phyloP scores from a whole-genome alignment of 2,797 vertebrate genomes.

The Anguilla megastoma region DNA sequence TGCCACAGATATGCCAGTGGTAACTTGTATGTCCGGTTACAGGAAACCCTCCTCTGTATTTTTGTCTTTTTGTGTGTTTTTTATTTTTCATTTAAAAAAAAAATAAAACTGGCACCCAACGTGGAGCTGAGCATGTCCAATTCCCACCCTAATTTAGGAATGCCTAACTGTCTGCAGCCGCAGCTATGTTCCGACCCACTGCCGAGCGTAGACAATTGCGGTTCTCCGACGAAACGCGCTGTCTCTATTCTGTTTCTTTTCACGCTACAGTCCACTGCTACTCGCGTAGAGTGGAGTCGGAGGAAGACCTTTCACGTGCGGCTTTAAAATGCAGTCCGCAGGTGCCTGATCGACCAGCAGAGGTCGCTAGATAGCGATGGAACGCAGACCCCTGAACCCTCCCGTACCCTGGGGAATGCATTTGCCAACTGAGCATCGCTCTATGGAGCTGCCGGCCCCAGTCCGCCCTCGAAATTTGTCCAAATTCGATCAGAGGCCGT shows the following conservation, averaged over 20 bases:
- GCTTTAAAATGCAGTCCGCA: neutral
- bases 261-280: neutral
- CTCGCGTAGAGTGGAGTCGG: neutral
- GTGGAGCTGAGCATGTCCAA: neutral
- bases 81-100: neutral
- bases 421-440: too few relatives aligned
- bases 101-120: neutral
- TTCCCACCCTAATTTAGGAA: neutral
- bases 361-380: neutral
- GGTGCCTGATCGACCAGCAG: neutral
- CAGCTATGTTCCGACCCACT: neutral
- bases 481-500: neutral
- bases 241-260: neutral
- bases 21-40: conserved; percentile 93
- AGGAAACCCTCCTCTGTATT: conserved; percentile 84
- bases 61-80: conserved; percentile 73
- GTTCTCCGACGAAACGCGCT: neutral
- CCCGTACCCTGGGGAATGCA: too few relatives aligned
- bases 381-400: too few relatives aligned
- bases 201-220: neutral
- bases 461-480: neutral
- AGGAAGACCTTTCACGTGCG: neutral
- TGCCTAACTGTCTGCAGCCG: neutral
- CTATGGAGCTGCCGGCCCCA: neutral
- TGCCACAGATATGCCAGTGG: conserved; percentile 95